Evolutionary conservation across 2,888 invertebrate genomes (phyloP), one percentile per base, ranked within the genome.

Genomic region (Fabriciana adippe): DNA sequence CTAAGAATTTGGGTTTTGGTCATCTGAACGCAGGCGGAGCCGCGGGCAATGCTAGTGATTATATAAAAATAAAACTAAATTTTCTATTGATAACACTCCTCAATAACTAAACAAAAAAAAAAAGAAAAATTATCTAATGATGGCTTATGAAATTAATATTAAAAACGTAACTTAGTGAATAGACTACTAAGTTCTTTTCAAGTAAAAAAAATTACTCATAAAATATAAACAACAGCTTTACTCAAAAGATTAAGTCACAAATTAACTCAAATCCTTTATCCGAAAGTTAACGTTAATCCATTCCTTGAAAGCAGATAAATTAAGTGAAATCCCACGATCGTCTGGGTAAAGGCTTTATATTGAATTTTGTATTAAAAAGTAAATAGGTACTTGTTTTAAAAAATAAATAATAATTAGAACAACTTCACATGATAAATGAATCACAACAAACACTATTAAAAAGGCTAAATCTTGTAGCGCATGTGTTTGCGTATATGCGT

Each of bases 221-320:
- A 55, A 54, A 48, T 35, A 45, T 15, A 35, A 51, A 48, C 31
- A 41, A 66, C 59, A 15, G 41, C n/a, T 60, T 48, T 21, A 54
- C n/a, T 66, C 54, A 47, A 59, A 31, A 66, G 59, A 60, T 66
- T 51, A 54, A 66, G 45, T 60, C 48, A 66, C 47, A 55, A 66
- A 60, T 66, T 66, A 60, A 54, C 35, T 66, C 51, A 54, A 53
- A 35, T 60, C 66, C 47, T 54, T 48, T 60, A 60, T 66, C 60
- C 16, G 47, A 54, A 60, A 66, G 59, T 60, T 54, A 60, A 60
- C 54, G 18, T 54, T 60, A 66, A 66, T 47, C 60, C 48, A 6
- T 48, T 35, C 48, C 54, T 65, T 57, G 26, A 41, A 57, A 54
- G 50, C 41, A 54, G 47, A 66, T 60, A 54, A 59, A 54, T 54